Base-by-base conservation (phyloP, 2,888 invertebrate species). In the Crematogaster levior region DNA sequence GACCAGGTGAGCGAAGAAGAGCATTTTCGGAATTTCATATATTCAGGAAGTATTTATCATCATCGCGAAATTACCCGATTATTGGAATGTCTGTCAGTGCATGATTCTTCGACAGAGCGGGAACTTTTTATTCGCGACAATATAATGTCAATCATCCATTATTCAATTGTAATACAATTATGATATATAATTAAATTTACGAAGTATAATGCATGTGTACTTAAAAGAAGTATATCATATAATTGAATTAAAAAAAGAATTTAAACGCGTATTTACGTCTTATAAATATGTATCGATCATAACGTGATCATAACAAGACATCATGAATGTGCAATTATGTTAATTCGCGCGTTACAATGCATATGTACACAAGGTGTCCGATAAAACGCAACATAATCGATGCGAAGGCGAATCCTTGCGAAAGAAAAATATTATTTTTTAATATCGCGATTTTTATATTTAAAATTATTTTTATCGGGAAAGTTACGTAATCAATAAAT, bases 1-100 rank as follows among this genome's bases (percentile, higher is more conserved):
- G 21, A 3, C 40, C 15, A 6, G 3, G 21, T 15, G 43, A 27
- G 27, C 24, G 27, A 18, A 27, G 43, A 27, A 43, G 43, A 21
- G 43, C 24, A 15, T 65, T 65, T 43, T 65, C 63, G 63, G 63
- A 65, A 63, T 63, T 63, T 63, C 61, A 63, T 40, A n/a, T n/a
- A n/a, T n/a, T 63, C 37, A 15, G 24, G 61, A 63, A 63, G 37
- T 63, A 63, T 63, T 63, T 37, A 63, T 63, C 15, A 40, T 61
- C 60, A 10, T 61, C 24, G 37, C 24, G 61, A 40, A 63, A 63
- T 63, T 63, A 40, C 61, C 15, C 15, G 61, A 24, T 63, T 15
- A 40, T 63, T 15, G 61, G 40, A 63, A 63, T 63, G 61, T 61
- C 37, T 21, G 3, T 37, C 21, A 6, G 10, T 61, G 21, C 40